A percentile compares a stretch with the other conserved stretches of the same genome.
Conservation (phyloP, 2,113 vertebrate species). For the Stomatorhinus ivindoensis region DNA sequence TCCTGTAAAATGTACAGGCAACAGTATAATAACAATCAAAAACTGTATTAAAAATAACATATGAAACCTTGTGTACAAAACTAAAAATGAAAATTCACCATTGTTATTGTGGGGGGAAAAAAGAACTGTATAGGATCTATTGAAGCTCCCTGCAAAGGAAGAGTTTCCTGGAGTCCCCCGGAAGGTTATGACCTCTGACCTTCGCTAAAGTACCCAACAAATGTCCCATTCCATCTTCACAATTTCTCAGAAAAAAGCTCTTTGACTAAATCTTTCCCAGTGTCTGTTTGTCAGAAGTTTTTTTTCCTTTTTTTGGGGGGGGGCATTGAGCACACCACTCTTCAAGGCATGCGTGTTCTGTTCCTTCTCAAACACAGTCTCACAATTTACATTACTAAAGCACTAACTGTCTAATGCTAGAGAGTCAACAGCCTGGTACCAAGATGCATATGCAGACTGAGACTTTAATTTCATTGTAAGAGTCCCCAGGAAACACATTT, state of each 20-base stretch:
- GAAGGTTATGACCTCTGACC: constrained; percentile 15
- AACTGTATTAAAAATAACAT: background rate
- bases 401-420: background rate
- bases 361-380: background rate
- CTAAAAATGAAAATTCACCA: background rate
- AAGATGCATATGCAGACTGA: background rate
- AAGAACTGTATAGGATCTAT: background rate
- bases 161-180: constrained; percentile 15
- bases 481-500: background rate
- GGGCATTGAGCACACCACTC: background rate
- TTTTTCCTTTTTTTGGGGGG: background rate
- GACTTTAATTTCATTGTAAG: background rate
- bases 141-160: constrained; percentile 1
- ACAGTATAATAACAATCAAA: background rate
- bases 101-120: background rate
- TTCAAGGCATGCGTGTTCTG: background rate
- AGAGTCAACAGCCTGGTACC: background rate
- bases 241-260: background rate
- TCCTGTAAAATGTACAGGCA: background rate
- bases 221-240: background rate
- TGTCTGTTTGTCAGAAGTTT: background rate
- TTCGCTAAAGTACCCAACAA: constrained; percentile 10
- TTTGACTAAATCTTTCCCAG: background rate
- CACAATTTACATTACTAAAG: background rate
- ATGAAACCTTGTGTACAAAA: background rate